Evolutionary conservation across 1,140 invertebrate genomes (phyloP).

Genomic region (Caenorhabditis briggsae): DNA sequence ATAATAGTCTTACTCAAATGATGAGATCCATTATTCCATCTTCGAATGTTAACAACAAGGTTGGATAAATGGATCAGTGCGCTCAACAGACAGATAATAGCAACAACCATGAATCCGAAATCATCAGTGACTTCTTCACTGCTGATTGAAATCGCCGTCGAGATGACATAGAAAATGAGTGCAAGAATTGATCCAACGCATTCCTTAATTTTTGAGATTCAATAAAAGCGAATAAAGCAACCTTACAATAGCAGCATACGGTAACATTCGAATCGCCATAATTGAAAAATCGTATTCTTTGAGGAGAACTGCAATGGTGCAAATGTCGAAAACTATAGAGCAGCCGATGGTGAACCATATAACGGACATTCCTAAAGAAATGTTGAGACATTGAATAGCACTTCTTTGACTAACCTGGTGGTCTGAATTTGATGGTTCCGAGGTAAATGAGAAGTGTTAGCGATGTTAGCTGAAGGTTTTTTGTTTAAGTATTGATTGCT

Average conservation of each 20-base stretch:
- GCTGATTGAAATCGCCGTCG: conserved; percentile 24
- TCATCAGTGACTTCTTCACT: conserved; percentile 42
- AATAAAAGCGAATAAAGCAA: not conserved
- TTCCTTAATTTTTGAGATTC: not conserved
- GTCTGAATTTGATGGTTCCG: conserved; percentile 44
- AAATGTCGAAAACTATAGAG: conserved; percentile 24
- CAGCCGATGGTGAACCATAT: conserved; percentile 43
- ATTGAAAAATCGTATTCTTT: conserved; percentile 33
- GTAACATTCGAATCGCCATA: conserved; percentile 39
- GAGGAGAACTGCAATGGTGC: conserved; percentile 25
- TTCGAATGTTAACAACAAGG: conserved; percentile 25
- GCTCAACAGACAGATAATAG: not conserved
- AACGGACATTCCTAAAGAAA: conserved; percentile 23
- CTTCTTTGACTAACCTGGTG: not conserved
- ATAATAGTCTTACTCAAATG: conserved; percentile 29
- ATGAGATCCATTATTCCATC: conserved; percentile 51
- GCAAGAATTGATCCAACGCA: conserved; percentile 38
- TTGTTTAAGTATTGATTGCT: too few species aligned
- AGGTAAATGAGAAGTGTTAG: conserved; percentile 23
- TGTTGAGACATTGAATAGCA: not conserved
- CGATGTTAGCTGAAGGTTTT: not conserved
- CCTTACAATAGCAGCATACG: conserved; percentile 34
- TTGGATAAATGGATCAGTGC: conserved; percentile 12
- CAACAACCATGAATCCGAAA: conserved; percentile 30
- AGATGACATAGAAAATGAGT: conserved; percentile 21